These are phyloP conservation scores for Coturnix japonica DNA, from an alignment of 2,113 vertebrate genomes.

Conservation along the genomic window DNA sequence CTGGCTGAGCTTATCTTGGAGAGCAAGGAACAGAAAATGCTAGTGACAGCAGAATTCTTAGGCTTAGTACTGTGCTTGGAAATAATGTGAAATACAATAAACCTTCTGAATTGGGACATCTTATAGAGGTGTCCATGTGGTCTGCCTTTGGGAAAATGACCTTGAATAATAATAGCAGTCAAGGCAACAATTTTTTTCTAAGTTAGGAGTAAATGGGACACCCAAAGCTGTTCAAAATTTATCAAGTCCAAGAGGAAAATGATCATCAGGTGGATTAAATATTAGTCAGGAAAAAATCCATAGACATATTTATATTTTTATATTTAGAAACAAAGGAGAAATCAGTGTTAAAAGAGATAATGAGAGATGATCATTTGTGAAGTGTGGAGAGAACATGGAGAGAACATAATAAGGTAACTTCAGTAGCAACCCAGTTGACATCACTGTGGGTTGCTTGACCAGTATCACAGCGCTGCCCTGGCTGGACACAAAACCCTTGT, in stretches of 20 bases:
- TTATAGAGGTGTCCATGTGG: not conserved
- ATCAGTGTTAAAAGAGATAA: not conserved
- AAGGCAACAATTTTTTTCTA: not conserved
- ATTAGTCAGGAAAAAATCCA: not conserved
- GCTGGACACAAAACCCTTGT: too few relatives aligned
- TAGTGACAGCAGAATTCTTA: not conserved
- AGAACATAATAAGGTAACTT: accelerated
- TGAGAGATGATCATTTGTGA: not conserved
- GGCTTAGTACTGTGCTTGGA: not conserved
- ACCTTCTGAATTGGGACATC: not conserved
- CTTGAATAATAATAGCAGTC: not conserved
- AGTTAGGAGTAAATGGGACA: not conserved
- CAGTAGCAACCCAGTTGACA: not conserved
- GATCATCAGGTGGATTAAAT: not conserved
- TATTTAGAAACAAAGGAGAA: not conserved
- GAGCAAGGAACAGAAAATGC: not conserved
- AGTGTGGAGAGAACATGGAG: too few relatives aligned
- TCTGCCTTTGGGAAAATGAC: not conserved
- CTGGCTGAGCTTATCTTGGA: not conserved
- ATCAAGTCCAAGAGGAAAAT: not conserved
- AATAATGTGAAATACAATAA: not conserved
- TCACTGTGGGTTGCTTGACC: not conserved
- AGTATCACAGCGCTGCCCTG: accelerated
- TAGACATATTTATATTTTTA: not conserved
- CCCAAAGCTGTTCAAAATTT: not conserved